Percentiles rank a stretch among this genome's conserved stretches.
These are phyloP conservation scores for Harmothoe impar DNA, from an alignment of 2,888 invertebrate species.

Conservation along the genomic window DNA sequence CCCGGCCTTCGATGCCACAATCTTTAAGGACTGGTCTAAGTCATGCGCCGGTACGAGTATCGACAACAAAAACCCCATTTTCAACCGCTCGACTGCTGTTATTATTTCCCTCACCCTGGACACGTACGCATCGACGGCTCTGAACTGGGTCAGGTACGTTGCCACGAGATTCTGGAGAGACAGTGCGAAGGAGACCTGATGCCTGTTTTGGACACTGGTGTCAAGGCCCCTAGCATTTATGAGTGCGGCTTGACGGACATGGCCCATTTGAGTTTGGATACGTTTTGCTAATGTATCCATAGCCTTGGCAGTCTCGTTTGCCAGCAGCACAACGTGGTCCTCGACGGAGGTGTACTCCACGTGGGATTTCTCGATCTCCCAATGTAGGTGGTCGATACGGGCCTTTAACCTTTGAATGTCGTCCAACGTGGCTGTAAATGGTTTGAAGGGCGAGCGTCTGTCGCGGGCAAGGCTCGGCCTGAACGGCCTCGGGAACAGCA, in stretches of 20 bases:
- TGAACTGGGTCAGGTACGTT: background rate
- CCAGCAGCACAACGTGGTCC: background rate
- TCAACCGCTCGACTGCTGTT: background rate
- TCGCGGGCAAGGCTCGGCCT: too few species aligned
- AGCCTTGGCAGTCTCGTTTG: background rate
- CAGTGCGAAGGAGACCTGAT: background rate
- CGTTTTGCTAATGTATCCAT: background rate
- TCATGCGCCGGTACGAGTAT: background rate
- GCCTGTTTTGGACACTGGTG: background rate
- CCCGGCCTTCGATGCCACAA: background rate
- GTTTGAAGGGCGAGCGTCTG: too few species aligned
- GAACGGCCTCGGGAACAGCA: too few species aligned
- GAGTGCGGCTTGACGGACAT: background rate
- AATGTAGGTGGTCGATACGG: background rate
- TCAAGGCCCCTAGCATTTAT: background rate
- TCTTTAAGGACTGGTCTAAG: background rate
- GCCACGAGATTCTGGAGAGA: background rate
- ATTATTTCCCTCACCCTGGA: background rate
- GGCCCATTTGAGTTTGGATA: background rate
- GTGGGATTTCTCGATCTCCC: background rate
- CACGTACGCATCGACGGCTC: background rate
- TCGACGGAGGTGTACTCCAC: background rate
- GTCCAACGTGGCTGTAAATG: background rate
- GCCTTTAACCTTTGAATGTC: background rate
- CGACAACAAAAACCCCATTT: background rate